Base-by-base conservation (phyloP, 2,113 vertebrate genomes). In the Hepsetus odoe region DNA sequence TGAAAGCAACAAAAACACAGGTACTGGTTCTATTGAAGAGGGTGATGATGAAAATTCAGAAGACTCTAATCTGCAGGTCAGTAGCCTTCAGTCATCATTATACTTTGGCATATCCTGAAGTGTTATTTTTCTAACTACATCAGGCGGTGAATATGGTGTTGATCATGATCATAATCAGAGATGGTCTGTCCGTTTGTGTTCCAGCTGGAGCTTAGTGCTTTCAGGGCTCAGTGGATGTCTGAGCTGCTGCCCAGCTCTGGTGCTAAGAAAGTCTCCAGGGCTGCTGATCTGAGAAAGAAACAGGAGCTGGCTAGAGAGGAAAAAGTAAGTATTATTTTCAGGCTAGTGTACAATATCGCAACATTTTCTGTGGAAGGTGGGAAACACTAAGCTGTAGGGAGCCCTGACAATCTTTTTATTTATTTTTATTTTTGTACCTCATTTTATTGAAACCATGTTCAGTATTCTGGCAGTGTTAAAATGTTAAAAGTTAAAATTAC, bases 211-310 rank as follows among this genome's bases (percentile, higher is more conserved):
- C 97, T 99, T 30, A 95, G 93, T 88, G 95, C 90, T 84, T 99
- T 99, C 88, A 92, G 98, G 92, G 94, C 95, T 85, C 94, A 96
- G 85, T 99, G 97, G 98, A 98, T 99, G 96, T 97, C 97, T 87
- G 98, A 98, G 87, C 96, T 99, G 87, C 92, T 91, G 80, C 94
- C 96, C 24, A 92, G 90, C 83, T 85, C 91, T 28, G 92, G 92
- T 40, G 49, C 82, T 59, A 92, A 91, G 67, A 91, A 71, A 76
- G 89, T 86, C 66, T 91, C 78, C 89, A 95, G 84, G 85, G 80
- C 90, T 67, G 81, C 87, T 78, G 94, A 96, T 82, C 82, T 89
- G 87, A 96, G 83, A 89, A 93, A 90, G 88, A 94, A 92, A 49
- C 95, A 96, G 80, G 96, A 98, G 24, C 87, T 93, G 74, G 94